A percentile compares a stretch with the other conserved stretches of the same genome.
Conservation (phyloP, 2,113 vertebrate genomes). For the Toxotes chatareus region DNA sequence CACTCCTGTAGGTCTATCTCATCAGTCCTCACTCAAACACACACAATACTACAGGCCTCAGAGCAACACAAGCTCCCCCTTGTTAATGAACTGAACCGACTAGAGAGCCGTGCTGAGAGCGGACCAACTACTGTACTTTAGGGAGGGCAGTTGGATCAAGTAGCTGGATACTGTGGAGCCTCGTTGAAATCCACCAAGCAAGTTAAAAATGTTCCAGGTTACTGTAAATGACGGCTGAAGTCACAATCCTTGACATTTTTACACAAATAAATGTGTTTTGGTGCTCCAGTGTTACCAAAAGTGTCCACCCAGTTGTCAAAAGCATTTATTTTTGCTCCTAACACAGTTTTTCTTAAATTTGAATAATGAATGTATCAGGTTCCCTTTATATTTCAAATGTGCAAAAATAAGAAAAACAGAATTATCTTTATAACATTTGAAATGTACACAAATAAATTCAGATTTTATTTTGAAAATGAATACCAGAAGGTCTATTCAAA, state of each 20-base stretch:
- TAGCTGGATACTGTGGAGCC: slow-evolving; percentile 56
- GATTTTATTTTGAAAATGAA: background rate
- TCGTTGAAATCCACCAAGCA: slow-evolving; percentile 59
- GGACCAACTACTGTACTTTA: slow-evolving; percentile 49
- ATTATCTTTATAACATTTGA: too few species aligned
- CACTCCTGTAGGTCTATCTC: slow-evolving; percentile 39
- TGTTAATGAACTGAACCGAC: slow-evolving; percentile 63
- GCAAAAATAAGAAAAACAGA: too few species aligned
- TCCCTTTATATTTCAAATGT: too few species aligned
- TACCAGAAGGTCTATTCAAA: too few species aligned
- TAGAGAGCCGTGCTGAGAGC: slow-evolving; percentile 53
- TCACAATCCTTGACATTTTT: slow-evolving; percentile 33
- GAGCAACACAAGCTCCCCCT: slow-evolving; percentile 48
- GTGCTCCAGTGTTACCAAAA: background rate
- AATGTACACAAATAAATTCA: background rate
- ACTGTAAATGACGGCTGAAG: slow-evolving; percentile 8
- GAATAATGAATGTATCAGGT: background rate
- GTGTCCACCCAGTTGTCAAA: background rate
- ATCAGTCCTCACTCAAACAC: slow-evolving; percentile 45
- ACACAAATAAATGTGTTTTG: slow-evolving; percentile 26
- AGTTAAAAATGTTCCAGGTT: slow-evolving; percentile 28
- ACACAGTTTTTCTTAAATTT: background rate
- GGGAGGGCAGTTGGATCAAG: slow-evolving; percentile 65
- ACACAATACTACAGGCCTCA: slow-evolving; percentile 34
- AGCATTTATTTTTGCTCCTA: background rate